Evolutionary conservation across 2,797 vertebrate genomes (phyloP), one percentile per base, ranked within the genome.

Genomic region (Gymnopithys bicolor): DNA sequence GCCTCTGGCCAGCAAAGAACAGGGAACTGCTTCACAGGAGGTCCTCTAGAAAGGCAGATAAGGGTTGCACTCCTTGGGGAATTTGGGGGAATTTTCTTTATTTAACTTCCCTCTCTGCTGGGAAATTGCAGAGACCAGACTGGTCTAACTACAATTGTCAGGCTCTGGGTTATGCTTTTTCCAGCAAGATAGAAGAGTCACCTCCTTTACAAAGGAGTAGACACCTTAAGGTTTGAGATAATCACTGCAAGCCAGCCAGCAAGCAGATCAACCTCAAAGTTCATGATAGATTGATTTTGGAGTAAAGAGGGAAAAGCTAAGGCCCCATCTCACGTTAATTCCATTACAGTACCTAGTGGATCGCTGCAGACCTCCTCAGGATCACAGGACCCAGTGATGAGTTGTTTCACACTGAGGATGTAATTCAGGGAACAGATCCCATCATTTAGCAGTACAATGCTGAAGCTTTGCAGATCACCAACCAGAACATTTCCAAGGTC

Each of bases 401-500:
- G 95, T 96, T 99, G 99, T 68, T 98, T 96, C 59, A 99, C 98
- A 11, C 92, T 97, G 62, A 99, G 97, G 79, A 84, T 81, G 78
- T 99, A 99, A 68, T 97, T 97, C 85, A 99, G 93, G 27, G 98
- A 55, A 87, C 99, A 99, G 85, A 97, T 96, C 43, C 98, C 98
- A 7, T 98, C 96, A 71, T 99, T 99, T 48, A 98, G 91, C 11
- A 99, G 96, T 37, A 97, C 97, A 92, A 99, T 22, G 19, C 97
- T 94, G 94, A 97, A 93, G 43, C 98, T 97, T 88, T 97, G 96
- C 74, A 56, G 94, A 88, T 97, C 97, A 94, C 98, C 98, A 93
- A 99, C 97, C 66, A 99, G 85, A 75, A 98, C 3, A n/a, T 97
- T 97, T 58, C 98, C 99, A 49, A 99, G 95, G 87, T 99, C 97